Evolutionary conservation across 2,888 invertebrate species (phyloP), one percentile per base, ranked within the genome.

Genomic region (Clanis bilineata): DNA sequence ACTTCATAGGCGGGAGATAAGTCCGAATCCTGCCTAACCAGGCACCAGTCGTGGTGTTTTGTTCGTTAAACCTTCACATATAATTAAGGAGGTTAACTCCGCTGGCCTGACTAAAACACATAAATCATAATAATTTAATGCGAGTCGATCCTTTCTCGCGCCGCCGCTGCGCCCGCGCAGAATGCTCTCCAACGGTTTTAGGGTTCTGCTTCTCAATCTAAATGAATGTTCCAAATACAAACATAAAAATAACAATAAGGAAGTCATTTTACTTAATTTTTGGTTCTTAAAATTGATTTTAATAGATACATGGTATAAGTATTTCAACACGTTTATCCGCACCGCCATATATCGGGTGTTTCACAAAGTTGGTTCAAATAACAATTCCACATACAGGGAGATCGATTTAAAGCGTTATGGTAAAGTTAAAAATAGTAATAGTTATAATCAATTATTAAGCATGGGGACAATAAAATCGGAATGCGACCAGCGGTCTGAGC

Each of bases 111-210:
- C 86, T 86, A 87, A 90, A 87, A 87, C 82, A 87, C 87, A 90
- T 91, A 91, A 91, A 91, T 91, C 90, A 91, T 89, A 88, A 90
- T 89, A 90, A 89, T 90, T 90, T 91, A 90, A 89, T 86, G 86
- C 88, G 79, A 78, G 73, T 68, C 74, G 74, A 72, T 71, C 80
- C 85, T 86, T 82, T 83, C 84, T 82, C 80, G 84, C 77, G 77
- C 78, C 82, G 76, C 69, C 76, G 74, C 69, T 76, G 74, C 41
- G 41, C 41, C 41, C 36, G 36, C 32, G 32, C 32, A 6, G 7
- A n/a, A 9, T 59, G 62, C 69, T 69, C 67, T 62, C 59, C 62
- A 67, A 69, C 68, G 71, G 69, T 72, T 79, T 66, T 64, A 64
- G 69, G 67, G 64, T 60, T 68, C 64, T 28, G n/a, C 12, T 21